phyloP scores from a whole-genome alignment of 2,797 vertebrate species.

The Dendrocincla tyrannina region DNA sequence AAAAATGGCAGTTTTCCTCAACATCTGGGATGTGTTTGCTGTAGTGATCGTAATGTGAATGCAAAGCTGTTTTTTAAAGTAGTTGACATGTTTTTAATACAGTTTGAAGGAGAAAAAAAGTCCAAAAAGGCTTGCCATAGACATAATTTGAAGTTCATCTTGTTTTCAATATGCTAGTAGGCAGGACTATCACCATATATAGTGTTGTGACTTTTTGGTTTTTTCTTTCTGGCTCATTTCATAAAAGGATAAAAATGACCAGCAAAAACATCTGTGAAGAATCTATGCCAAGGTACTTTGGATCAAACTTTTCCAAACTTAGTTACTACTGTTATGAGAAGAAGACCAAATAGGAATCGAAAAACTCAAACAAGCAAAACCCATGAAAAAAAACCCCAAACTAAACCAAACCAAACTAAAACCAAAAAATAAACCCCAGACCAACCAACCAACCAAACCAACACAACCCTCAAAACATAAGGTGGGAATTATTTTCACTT shows the following conservation, averaged over 20 bases:
- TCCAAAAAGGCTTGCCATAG: background rate
- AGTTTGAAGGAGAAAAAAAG: background rate
- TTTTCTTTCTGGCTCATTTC: background rate
- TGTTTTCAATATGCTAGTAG: background rate
- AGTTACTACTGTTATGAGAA: background rate
- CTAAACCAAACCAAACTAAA: background rate
- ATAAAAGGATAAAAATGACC: background rate
- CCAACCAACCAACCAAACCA: too few species aligned
- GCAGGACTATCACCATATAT: background rate
- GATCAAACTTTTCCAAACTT: background rate
- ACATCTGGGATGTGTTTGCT: slow-evolving; percentile 49
- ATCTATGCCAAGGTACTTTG: background rate
- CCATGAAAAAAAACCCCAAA: background rate
- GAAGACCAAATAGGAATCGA: background rate
- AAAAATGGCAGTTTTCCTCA: slow-evolving; percentile 50
- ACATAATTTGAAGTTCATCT: background rate
- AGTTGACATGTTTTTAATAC: background rate
- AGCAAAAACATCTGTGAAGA: background rate
- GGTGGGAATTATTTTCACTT: background rate
- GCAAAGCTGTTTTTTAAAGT: background rate
- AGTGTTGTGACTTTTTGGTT: background rate
- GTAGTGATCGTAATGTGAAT: background rate
- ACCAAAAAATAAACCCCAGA: too few species aligned
- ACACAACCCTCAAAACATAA: background rate
- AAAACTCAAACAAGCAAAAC: background rate